phyloP scores from a whole-genome alignment of 2,113 vertebrate species.

The Eolophus roseicapilla region DNA sequence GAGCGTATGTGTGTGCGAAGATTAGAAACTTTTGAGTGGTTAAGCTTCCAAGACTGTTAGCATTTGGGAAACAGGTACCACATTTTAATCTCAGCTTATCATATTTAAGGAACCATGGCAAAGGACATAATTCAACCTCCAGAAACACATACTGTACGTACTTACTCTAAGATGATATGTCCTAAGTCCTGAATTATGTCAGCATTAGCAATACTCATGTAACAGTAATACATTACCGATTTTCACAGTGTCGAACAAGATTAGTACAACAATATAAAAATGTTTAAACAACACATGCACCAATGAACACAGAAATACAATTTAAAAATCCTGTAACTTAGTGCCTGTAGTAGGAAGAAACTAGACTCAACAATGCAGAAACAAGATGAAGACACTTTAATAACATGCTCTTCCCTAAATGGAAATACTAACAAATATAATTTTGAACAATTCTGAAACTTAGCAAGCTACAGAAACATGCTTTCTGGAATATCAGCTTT shows the following conservation, averaged over 20 bases:
- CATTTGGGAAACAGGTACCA: background rate
- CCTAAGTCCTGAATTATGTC: background rate
- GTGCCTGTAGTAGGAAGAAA: background rate
- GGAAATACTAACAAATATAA: background rate
- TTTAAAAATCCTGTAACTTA: background rate
- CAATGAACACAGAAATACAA: background rate
- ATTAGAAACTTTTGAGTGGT: background rate
- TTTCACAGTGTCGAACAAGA: background rate
- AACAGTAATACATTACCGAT: background rate
- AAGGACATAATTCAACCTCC: background rate
- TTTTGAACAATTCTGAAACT: background rate
- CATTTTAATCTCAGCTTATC: background rate
- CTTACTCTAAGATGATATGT: background rate
- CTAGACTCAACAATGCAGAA: background rate
- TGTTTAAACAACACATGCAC: background rate
- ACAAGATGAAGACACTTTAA: background rate
- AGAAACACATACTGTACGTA: background rate
- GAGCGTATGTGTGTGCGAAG: background rate
- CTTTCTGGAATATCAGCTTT: background rate
- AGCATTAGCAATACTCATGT: background rate
- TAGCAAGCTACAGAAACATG: background rate
- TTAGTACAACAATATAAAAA: background rate
- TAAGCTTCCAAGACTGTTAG: background rate
- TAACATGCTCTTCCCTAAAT: background rate
- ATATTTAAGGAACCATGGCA: background rate